Evolutionary conservation across 2,797 vertebrate genomes (phyloP).

Genomic region (Lutjanus argentimaculatus): DNA sequence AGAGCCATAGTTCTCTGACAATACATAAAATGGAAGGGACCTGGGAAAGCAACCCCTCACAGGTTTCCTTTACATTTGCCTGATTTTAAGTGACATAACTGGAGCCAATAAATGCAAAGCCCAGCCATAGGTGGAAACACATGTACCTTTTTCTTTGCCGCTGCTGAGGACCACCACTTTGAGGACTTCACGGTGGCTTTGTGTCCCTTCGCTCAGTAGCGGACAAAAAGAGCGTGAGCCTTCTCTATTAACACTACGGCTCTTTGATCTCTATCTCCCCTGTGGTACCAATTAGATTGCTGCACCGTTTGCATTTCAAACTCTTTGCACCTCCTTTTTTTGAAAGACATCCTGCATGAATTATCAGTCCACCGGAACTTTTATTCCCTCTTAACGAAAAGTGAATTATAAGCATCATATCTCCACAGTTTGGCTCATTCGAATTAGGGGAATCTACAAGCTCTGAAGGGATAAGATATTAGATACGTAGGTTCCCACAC

Average conservation of each 20-base stretch:
- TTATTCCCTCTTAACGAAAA: constrained; percentile 53
- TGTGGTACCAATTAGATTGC: constrained; percentile 77
- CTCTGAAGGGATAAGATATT: constrained; percentile 4
- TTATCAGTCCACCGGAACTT: constrained; percentile 67
- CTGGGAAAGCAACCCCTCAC: not conserved
- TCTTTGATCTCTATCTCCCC: constrained; percentile 80
- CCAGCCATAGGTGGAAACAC: not conserved
- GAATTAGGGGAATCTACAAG: not conserved
- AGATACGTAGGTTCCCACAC: not conserved
- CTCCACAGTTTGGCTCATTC: constrained; percentile 34
- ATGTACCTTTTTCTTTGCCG: not conserved
- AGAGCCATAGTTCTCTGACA: not conserved
- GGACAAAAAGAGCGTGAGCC: constrained; percentile 52
- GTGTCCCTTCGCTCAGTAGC: constrained; percentile 45
- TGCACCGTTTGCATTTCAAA: constrained; percentile 72
- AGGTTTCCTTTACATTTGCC: not conserved
- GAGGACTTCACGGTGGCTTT: constrained; percentile 59
- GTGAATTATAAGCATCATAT: constrained; percentile 38
- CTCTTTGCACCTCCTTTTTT: constrained; percentile 66
- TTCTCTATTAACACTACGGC: constrained; percentile 63
- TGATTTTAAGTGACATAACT: constrained; percentile 1
- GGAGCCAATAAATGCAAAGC: constrained; percentile 5
- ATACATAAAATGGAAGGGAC: not conserved
- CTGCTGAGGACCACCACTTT: constrained; percentile 35
- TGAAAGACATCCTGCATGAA: constrained; percentile 74